A percentile compares a stretch with the other conserved stretches of the same genome.
Conservation (phyloP, 2,113 vertebrate genomes). For the Vombatus ursinus region DNA sequence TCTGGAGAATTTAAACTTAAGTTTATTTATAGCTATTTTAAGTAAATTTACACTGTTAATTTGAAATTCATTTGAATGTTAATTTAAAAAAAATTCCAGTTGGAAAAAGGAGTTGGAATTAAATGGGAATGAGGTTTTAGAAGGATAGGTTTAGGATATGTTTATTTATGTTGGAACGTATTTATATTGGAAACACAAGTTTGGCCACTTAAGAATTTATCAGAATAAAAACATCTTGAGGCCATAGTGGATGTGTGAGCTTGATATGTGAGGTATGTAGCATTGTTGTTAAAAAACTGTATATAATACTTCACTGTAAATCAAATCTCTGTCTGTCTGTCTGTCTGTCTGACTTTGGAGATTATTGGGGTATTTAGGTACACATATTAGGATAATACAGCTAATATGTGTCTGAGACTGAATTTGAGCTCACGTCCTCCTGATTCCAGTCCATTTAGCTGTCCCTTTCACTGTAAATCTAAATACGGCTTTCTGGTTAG, state of each 20-base stretch:
- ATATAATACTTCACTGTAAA: background rate
- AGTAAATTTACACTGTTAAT: background rate
- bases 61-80: background rate
- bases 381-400: background rate
- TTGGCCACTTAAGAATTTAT: background rate
- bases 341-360: no score
- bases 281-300: background rate
- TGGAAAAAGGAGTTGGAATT: background rate
- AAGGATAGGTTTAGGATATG: background rate
- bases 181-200: background rate
- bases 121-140: background rate
- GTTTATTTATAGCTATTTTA: background rate
- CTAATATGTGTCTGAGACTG: background rate
- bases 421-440: background rate
- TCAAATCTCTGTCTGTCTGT: no score
- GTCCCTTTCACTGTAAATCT: background rate
- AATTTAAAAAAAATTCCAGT: background rate
- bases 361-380: no score
- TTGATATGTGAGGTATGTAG: background rate
- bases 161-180: background rate
- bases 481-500: background rate
- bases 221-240: background rate
- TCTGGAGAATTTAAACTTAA: conserved; percentile 34
- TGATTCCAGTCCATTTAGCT: background rate
- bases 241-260: background rate